Evolutionary conservation across 2,888 invertebrate species (phyloP).

Genomic region (Drosophila meridiana): DNA sequence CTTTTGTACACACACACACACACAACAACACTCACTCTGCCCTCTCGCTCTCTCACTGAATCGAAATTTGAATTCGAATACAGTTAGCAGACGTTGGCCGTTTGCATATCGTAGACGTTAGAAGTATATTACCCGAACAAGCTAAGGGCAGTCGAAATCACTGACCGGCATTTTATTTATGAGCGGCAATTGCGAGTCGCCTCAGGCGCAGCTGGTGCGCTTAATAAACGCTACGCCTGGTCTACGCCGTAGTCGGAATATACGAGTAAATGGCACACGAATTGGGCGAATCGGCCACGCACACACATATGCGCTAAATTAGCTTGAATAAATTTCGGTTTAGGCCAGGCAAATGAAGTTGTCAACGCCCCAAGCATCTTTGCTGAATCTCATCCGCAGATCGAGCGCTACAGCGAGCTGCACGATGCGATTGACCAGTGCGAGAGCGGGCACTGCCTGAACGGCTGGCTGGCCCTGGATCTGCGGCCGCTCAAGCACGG

Average conservation of each 20-base stretch:
- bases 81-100: neutral
- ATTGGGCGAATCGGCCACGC: slow-evolving; percentile 18
- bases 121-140: slow-evolving; percentile 16
- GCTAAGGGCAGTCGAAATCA: slow-evolving; percentile 65
- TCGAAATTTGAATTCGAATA: neutral
- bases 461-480: slow-evolving; percentile 93
- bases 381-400: slow-evolving; percentile 61
- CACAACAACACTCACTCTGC: no score
- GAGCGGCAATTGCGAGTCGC: slow-evolving; percentile 73
- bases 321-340: slow-evolving; percentile 69
- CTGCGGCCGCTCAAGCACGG: slow-evolving; percentile 92
- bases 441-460: slow-evolving; percentile 87
- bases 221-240: slow-evolving; percentile 60
- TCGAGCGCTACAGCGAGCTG: slow-evolving; percentile 82
- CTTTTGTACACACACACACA: no score
- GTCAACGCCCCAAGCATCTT: slow-evolving; percentile 50
- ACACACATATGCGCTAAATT: slow-evolving; percentile 68
- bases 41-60: neutral
- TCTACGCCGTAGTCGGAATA: slow-evolving; percentile 21
- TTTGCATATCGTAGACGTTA: neutral
- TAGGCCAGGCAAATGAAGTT: slow-evolving; percentile 59
- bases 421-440: slow-evolving; percentile 81
- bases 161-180: slow-evolving; percentile 77
- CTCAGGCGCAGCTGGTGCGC: slow-evolving; percentile 74
- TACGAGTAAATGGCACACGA: slow-evolving; percentile 32